phyloP scores from a whole-genome alignment of 2,797 vertebrate species.

The Cephalopachus bancanus region DNA sequence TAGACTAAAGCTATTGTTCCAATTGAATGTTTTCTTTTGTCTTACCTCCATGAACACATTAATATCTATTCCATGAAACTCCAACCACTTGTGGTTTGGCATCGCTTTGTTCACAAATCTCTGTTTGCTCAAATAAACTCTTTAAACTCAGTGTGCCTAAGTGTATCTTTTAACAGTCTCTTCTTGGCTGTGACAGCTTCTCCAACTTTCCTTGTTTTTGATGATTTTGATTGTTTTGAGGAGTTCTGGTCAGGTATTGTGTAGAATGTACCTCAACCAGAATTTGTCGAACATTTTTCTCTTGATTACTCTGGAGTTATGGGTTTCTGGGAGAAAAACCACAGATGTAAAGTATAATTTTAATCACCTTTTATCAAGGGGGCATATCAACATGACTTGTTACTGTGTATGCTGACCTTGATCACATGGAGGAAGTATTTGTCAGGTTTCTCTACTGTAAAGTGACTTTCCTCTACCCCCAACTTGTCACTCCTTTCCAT shows the following conservation, averaged over 20 bases:
- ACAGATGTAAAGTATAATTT: background rate
- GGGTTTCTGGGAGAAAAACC: background rate
- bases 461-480: fast-evolving
- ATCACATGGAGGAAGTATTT: background rate
- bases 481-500: fast-evolving
- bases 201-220: background rate
- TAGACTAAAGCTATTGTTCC: background rate
- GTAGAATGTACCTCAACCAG: background rate
- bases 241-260: background rate
- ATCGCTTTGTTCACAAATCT: background rate
- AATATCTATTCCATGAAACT: background rate
- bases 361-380: background rate
- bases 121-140: background rate
- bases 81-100: background rate
- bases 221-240: background rate
- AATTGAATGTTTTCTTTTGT: background rate
- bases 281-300: conserved; percentile 10
- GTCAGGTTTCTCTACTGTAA: background rate
- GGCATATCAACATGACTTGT: background rate
- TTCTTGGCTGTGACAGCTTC: background rate
- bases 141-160: background rate
- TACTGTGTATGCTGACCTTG: background rate
- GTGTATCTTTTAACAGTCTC: background rate
- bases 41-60: background rate
- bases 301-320: background rate